Percentiles rank a stretch among this genome's conserved stretches.
Conservation (phyloP, 2,113 vertebrate genomes). For the Corythornis vintsioides region DNA sequence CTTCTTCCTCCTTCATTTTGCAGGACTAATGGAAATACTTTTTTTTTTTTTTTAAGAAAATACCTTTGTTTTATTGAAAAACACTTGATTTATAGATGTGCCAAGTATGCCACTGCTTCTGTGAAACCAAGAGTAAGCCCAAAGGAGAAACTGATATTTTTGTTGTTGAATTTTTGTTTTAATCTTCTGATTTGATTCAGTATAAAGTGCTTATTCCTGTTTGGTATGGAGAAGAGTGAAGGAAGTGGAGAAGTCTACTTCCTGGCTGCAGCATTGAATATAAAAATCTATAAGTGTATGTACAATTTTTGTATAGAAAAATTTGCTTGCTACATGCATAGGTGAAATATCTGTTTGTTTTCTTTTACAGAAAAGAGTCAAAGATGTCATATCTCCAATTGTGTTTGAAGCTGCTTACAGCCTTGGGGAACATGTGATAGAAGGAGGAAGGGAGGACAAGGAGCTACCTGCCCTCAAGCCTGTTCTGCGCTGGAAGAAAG, state of each 20-base stretch:
- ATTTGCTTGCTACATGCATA: background rate
- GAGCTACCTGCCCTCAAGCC: constrained; percentile 88
- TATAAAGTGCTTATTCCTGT: background rate
- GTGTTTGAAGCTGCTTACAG: constrained; percentile 91
- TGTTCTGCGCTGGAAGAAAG: constrained; percentile 93
- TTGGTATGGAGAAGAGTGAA: background rate
- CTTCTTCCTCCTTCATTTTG: background rate
- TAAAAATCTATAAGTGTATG: background rate
- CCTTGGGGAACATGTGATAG: constrained; percentile 81
- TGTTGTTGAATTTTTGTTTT: background rate
- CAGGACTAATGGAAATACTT: background rate
- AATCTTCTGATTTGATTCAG: background rate
- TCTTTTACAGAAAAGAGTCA: constrained; percentile 88
- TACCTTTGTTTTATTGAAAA: background rate
- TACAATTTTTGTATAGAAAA: background rate
- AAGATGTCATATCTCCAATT: constrained; percentile 94
- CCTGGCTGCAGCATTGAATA: background rate
- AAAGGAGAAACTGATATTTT: background rate
- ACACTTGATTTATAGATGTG: background rate
- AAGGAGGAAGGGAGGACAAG: constrained; percentile 66
- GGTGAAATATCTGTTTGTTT: background rate
- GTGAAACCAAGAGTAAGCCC: background rate
- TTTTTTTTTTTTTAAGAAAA: background rate
- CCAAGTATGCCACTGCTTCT: background rate
- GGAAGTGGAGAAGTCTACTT: background rate